Evolutionary conservation across 2,888 invertebrate species (phyloP), one percentile per base, ranked within the genome.

Genomic region (Dendrolimus pini): DNA sequence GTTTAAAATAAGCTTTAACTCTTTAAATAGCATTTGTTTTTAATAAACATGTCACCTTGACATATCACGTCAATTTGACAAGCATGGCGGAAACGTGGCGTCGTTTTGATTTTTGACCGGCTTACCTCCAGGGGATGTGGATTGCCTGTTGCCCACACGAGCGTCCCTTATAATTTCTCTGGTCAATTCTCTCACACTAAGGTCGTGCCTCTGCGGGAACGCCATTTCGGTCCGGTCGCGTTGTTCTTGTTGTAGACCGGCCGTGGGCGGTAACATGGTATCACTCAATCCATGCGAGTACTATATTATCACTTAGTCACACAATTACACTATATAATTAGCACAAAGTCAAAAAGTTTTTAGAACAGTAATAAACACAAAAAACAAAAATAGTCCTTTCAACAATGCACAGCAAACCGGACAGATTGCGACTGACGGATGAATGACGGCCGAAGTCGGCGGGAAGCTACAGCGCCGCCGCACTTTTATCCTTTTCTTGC

Each of bases 21-120:
- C 64, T 61, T 69, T 74, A 75, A 81, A 78, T 77, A 72, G 75
- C 72, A 67, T 86, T 90, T 89, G 88, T 89, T 89, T 89, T 77
- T 70, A 87, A 75, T 78, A 78, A 71, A 86, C 47, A 47, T 90
- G 91, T 91, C 91, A 91, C 84, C 86, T 89, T 91, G 91, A 91
- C 91, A 79, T 86, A 84, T 83, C 69, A 79, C 72, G 91, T 91
- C 91, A 91, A 82, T 80, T 78, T 91, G 91, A 91, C 91, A 91
- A 83, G 84, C 80, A 87, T 89, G 89, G 89, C 89, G 85, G 85
- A 89, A 90, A 89, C 90, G 90, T 90, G 90, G 89, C 91, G 89
- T 90, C 89, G 83, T 82, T 82, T 83, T 80, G 75, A 77, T 72
- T 74, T 72, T 69, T 70, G 70, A 71, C 80, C 80, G 78, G 78